Conservation (phyloP, 2,888 invertebrate species). For the Lasioglossum calceatum region DNA sequence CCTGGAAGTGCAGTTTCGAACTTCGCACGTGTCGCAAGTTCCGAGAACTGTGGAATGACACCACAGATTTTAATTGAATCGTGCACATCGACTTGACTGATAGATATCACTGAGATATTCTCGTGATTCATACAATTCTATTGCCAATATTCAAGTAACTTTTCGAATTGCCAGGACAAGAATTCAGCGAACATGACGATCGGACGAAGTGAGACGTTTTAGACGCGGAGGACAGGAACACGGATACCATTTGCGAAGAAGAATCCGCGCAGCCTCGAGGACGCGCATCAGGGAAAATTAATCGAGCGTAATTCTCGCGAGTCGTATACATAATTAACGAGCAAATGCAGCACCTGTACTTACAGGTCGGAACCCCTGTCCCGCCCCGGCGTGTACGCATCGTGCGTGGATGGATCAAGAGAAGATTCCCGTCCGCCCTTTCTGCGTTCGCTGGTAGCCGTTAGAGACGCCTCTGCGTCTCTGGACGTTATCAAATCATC, state of each 20-base stretch:
- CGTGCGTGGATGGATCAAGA: conserved; percentile 71
- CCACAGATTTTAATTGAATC: not conserved
- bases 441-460: conserved; percentile 71
- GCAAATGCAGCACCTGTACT: conserved; percentile 76
- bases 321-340: conserved; percentile 77
- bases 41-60: not conserved
- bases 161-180: not conserved
- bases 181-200: not conserved
- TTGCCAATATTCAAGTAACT: not conserved
- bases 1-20: not conserved
- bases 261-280: conserved; percentile 23
- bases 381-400: conserved; percentile 51
- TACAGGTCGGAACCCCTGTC: conserved; percentile 59
- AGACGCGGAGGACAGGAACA: not conserved
- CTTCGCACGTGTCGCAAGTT: not conserved
- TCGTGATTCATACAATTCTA: not conserved
- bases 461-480: conserved; percentile 73
- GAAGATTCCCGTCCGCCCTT: conserved; percentile 69
- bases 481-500: conserved; percentile 83
- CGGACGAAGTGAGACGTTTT: conserved; percentile 3
- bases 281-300: conserved; percentile 73
- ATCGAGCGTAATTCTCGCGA: conserved; percentile 76
- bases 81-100: not conserved
- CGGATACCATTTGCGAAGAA: conserved; percentile 27
- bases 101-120: not conserved